These are phyloP conservation scores for Cheumatopsyche charites DNA, from an alignment of 1,140 invertebrate genomes.

Conservation along the genomic window DNA sequence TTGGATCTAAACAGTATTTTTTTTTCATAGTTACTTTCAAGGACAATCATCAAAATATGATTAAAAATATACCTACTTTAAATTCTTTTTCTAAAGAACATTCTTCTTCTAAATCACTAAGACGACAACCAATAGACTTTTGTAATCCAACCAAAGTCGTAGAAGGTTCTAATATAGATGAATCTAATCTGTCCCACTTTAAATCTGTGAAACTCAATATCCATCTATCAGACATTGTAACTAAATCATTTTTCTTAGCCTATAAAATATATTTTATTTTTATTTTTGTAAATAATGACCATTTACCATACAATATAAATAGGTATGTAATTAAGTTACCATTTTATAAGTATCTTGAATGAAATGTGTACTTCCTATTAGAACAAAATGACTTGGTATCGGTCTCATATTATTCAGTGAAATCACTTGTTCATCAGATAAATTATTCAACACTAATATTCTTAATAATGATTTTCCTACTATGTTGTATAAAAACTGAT, in stretches of 20 bases:
- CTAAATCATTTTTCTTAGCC: conserved; percentile 52
- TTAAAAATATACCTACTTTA: conserved; percentile 38
- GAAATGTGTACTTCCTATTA: conserved; percentile 53
- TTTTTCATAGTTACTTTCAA: no score
- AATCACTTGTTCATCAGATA: conserved; percentile 59
- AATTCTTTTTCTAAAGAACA: conserved; percentile 51
- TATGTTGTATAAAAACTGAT: conserved; percentile 67
- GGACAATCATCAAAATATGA: no score
- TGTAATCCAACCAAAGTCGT: conserved; percentile 51
- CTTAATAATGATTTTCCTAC: conserved; percentile 67
- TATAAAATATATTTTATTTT: conserved; percentile 13
- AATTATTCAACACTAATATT: conserved; percentile 66
- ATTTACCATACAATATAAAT: background rate
- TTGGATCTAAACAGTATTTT: background rate
- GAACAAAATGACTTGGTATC: conserved; percentile 67
- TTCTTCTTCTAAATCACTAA: conserved; percentile 50
- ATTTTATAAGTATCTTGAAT: conserved; percentile 56
- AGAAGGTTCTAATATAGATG: conserved; percentile 49
- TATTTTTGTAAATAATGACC: conserved; percentile 15
- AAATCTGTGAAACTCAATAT: conserved; percentile 56
- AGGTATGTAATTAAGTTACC: conserved; percentile 48
- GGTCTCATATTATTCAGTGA: conserved; percentile 67
- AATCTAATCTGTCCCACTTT: conserved; percentile 45
- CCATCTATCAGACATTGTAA: conserved; percentile 55
- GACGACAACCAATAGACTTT: conserved; percentile 51